These are phyloP conservation scores for Caenorhabditis sinica DNA, from an alignment of 2,888 invertebrate species.

Conservation along the genomic window DNA sequence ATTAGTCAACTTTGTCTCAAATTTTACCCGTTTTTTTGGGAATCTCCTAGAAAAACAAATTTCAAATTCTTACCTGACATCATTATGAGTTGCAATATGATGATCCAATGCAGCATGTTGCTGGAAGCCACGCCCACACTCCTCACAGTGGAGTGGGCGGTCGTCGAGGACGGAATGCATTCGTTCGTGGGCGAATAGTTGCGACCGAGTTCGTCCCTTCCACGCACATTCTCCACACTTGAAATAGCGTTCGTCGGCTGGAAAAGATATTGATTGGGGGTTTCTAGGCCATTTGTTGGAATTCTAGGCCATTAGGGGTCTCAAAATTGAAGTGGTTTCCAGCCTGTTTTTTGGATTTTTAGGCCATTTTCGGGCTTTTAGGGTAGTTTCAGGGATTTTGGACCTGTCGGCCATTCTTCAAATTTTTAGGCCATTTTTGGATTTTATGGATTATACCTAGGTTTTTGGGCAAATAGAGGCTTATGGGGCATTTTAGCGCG, in stretches of 20 bases:
- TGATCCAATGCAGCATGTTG: slow-evolving; percentile 87
- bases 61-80: slow-evolving; percentile 46
- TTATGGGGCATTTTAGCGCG: too few species aligned
- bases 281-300: slow-evolving; percentile 3
- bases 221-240: slow-evolving; percentile 83
- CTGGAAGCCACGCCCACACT: slow-evolving; percentile 87
- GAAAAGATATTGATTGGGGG: slow-evolving; percentile 31
- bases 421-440: too few species aligned
- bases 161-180: slow-evolving; percentile 86
- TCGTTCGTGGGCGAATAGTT: slow-evolving; percentile 87
- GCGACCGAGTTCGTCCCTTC: slow-evolving; percentile 83
- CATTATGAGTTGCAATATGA: slow-evolving; percentile 84
- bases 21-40: background rate
- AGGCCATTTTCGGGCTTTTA: too few species aligned
- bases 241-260: slow-evolving; percentile 85
- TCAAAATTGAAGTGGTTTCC: too few species aligned
- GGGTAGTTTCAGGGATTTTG: too few species aligned
- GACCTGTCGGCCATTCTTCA: background rate
- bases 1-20: too few species aligned
- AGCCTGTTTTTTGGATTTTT: background rate
- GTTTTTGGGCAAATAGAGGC: too few species aligned
- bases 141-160: slow-evolving; percentile 86
- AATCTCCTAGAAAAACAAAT: too few species aligned
- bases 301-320: too few species aligned
- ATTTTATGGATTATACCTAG: too few species aligned